Percentiles rank a stretch among this genome's conserved stretches.
Conservation (phyloP, 2,113 vertebrate species). For the Alces alces region DNA sequence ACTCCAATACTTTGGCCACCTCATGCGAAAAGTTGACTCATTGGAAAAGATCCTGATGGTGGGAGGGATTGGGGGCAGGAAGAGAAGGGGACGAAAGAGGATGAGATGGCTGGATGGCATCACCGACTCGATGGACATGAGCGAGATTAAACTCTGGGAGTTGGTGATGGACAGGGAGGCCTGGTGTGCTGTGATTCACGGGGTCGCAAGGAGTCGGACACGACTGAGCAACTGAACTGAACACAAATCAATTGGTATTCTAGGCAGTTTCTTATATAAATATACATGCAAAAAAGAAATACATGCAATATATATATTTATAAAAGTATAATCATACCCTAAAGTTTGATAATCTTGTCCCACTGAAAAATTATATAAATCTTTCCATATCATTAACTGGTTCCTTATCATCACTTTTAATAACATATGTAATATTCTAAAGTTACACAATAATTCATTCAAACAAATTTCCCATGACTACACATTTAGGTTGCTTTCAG, state of each 20-base stretch:
- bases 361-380: neutral
- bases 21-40: too few species aligned
- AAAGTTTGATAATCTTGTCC: neutral
- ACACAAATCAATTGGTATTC: neutral
- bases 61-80: too few species aligned
- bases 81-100: too few species aligned
- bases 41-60: too few species aligned
- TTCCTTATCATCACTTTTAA: neutral
- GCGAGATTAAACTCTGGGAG: too few species aligned
- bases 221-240: too few species aligned
- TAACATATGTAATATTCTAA: neutral
- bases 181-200: too few species aligned
- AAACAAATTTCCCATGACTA: neutral
- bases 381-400: neutral
- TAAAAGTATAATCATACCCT: neutral
- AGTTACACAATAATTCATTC: neutral
- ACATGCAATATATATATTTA: neutral
- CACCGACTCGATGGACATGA: too few species aligned
- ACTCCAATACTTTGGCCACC: too few species aligned
- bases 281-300: neutral
- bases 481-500: neutral
- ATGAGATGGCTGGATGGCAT: too few species aligned
- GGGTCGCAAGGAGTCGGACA: too few species aligned
- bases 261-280: neutral
- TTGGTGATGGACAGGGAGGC: too few species aligned